These are phyloP conservation scores for Taphrorychus bicolor DNA, from an alignment of 2,888 invertebrate species.

Conservation along the genomic window DNA sequence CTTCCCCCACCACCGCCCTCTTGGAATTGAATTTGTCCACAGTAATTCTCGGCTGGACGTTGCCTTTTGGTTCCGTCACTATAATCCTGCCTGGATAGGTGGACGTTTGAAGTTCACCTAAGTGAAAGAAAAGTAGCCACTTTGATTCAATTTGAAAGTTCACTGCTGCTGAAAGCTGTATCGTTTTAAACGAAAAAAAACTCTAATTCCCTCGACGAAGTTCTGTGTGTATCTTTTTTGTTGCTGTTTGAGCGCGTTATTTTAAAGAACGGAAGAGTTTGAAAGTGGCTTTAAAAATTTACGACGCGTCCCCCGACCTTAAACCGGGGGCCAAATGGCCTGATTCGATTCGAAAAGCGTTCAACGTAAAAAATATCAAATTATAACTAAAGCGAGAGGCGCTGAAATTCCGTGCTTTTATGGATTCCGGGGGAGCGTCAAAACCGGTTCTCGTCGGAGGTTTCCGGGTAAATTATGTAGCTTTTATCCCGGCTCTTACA, in stretches of 20 bases:
- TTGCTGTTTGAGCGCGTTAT: no score
- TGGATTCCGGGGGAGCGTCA: neutral
- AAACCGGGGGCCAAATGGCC: no score
- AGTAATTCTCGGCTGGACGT: slow-evolving; percentile 75
- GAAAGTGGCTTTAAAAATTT: neutral
- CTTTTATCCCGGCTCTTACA: neutral
- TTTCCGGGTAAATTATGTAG: neutral
- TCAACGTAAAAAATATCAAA: neutral
- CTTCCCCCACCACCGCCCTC: slow-evolving; percentile 73
- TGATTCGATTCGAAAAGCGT: neutral
- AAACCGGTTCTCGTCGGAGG: neutral
- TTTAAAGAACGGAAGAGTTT: neutral
- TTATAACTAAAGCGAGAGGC: neutral
- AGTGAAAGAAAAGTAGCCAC: no score
- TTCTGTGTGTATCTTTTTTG: no score
- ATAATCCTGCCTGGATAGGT: slow-evolving; percentile 71
- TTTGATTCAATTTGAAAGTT: neutral
- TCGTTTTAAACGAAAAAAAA: neutral
- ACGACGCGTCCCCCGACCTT: no score
- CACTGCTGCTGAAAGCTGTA: neutral
- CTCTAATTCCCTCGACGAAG: no score
- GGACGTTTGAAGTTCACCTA: slow-evolving; percentile 66
- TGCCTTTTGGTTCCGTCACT: slow-evolving; percentile 78
- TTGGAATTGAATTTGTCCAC: slow-evolving; percentile 74
- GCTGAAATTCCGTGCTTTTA: neutral